Evolutionary conservation across 2,888 invertebrate species (phyloP), one percentile per base, ranked within the genome.

Genomic region (Netelia virgata): DNA sequence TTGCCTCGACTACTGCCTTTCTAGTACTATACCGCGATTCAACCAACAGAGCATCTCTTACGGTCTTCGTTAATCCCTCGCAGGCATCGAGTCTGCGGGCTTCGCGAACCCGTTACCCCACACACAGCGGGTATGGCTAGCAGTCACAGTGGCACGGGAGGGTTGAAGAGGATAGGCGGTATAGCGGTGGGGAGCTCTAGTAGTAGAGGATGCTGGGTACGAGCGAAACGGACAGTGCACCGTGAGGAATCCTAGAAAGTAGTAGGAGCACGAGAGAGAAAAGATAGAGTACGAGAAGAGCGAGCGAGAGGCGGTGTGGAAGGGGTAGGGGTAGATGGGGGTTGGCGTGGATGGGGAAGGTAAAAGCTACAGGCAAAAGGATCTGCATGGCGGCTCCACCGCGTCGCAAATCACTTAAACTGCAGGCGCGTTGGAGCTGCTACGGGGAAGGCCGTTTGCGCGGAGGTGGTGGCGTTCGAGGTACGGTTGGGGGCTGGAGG

Each of bases 341-440:
- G 57, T n/a, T n/a, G 57, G 18, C n/a, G 16, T 57, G 14, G 47
- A 84, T 84, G 81, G 86, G 87, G 83, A 84, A 88, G 78, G 84
- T 82, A 76, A 79, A 79, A 79, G 89, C 89, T 91, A 90, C 90
- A 89, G 92, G 92, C 92, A 91, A 92, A 92, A 93, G 93, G 92
- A 92, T 92, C 93, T 93, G 92, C 92, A 93, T 93, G 92, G 93
- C 92, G 93, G 93, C 92, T 92, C 92, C 91, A 92, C 92, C 92
- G 92, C 93, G 92, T 93, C 93, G 93, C 93, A 93, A 93, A 93
- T 93, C 93, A 93, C 92, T 93, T 93, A 93, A 93, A 93, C 93
- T 93, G 93, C 93, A 92, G 88, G 87, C 85, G 91, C 90, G 91
- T 82, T 85, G 90, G 91, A 91, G 90, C 88, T 90, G 91, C 88